Conservation (phyloP, 2,113 vertebrate species). For the Lucifuga dentata region DNA sequence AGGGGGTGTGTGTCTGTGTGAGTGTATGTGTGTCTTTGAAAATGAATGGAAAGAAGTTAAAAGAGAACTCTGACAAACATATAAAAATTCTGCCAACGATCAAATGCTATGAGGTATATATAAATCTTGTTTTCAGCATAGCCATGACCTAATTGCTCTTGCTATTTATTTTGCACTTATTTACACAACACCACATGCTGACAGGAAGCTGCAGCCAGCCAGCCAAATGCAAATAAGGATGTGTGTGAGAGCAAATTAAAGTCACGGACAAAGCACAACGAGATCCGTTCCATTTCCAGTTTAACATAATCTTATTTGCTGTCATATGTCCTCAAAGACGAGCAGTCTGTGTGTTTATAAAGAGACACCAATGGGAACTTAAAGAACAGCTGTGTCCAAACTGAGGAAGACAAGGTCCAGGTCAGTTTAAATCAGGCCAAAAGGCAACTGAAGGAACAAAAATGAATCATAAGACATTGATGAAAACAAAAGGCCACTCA, state of each 20-base stretch:
- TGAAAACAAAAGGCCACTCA: neutral
- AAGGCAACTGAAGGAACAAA: neutral
- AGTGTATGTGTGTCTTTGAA: neutral
- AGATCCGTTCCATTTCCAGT: slow-evolving; percentile 1
- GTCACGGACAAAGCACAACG: neutral
- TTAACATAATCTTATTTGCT: neutral
- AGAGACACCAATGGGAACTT: too few species aligned
- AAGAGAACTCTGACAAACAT: neutral
- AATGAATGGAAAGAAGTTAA: neutral
- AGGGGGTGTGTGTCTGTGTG: too few species aligned
- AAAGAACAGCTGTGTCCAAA: too few species aligned
- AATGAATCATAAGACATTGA: neutral
- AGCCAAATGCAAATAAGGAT: slow-evolving; percentile 13
- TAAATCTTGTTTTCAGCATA: neutral
- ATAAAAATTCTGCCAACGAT: too few species aligned
- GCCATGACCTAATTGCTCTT: neutral
- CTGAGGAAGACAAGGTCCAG: too few species aligned
- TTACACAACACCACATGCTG: slow-evolving; percentile 12
- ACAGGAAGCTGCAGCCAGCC: neutral
- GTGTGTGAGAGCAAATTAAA: slow-evolving; percentile 2
- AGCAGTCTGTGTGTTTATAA: too few species aligned
- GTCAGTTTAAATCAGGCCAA: neutral
- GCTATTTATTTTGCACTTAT: neutral
- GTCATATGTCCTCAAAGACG: too few species aligned
- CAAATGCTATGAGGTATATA: too few species aligned